Conservation (phyloP, 2,113 vertebrate genomes). For the Ascaphus truei region DNA sequence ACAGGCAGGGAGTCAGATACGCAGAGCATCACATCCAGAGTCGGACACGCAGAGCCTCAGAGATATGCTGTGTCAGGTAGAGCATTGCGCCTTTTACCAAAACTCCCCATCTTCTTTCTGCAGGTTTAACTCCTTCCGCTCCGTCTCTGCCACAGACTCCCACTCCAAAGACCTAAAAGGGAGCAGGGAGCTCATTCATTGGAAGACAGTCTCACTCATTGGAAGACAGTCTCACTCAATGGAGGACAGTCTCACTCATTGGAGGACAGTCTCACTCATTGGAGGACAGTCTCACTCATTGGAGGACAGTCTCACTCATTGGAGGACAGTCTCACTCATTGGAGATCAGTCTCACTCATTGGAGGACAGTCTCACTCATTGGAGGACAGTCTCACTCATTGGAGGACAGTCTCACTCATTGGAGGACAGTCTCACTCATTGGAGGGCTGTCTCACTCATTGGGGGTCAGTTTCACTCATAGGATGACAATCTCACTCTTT, state of each 20-base stretch:
- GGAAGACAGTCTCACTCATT: neutral
- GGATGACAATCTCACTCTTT: no score
- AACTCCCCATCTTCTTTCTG: constrained; percentile 70
- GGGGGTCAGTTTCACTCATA: neutral
- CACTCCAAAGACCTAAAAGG: constrained; percentile 59
- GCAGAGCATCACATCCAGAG: neutral
- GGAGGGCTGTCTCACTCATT: neutral
- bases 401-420: neutral
- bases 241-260: neutral
- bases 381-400: no score
- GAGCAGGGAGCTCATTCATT: no score
- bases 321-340: neutral
- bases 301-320: neutral
- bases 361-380: neutral
- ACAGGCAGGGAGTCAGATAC: no score
- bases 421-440: neutral
- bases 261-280: neutral
- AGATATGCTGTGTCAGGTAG: neutral
- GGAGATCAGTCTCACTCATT: neutral
- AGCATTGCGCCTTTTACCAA: constrained; percentile 66
- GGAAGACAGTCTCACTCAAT: neutral
- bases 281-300: no score
- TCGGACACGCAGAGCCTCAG: neutral
- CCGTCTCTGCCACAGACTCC: constrained; percentile 49
- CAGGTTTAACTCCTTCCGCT: constrained; percentile 57